Base-by-base conservation (phyloP, 1,140 invertebrate species). In the Trichonephila inaurata region DNA sequence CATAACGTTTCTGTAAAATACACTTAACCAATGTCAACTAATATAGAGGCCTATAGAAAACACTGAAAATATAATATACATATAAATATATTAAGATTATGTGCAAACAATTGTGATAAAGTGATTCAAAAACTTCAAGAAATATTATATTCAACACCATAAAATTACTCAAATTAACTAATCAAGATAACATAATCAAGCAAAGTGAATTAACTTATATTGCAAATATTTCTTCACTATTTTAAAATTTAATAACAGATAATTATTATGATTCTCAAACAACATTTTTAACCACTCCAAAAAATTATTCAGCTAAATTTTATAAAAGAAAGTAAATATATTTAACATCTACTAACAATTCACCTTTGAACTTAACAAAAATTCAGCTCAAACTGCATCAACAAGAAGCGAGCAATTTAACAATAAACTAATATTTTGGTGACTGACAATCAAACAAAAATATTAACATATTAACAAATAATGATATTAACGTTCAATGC, bases 401-500 rank as follows among this genome's bases (percentile, higher is more conserved):
- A 88, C 86, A 88, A 64, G 40, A 64, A 88, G 28, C 33, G 28
- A 88, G 44, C 64, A 64, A 88, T 88, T 88, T 88, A 88, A 88
- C 86, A 88, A 88, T 33, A 88, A 88, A 88, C 28, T 40, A 14
- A 88, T 64, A 16, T 64, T 88, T 58, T 7, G 12, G 28, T 64
- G 86, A 40, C 28, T 21, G 40, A 64, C 62, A 64, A 40, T 88
- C 18, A 64, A 88, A 88, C 86, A 88, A 88, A 88, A 88, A 24
- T 85, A 28, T 85, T 60, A 85, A 85, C 85, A 64, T 40, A 87
- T 87, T 88, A 88, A 88, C 60, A 88, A 88, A 88, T 88, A 64
- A 62, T 64, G 40, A 64, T 24, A 66, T 66, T 88, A 33, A 88
- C 40, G 18, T 88, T 64, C 18, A 62, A 88, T 88, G 24, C 21